These are phyloP conservation scores for Julus scandinavius DNA, from an alignment of 2,888 invertebrate species.

Conservation along the genomic window DNA sequence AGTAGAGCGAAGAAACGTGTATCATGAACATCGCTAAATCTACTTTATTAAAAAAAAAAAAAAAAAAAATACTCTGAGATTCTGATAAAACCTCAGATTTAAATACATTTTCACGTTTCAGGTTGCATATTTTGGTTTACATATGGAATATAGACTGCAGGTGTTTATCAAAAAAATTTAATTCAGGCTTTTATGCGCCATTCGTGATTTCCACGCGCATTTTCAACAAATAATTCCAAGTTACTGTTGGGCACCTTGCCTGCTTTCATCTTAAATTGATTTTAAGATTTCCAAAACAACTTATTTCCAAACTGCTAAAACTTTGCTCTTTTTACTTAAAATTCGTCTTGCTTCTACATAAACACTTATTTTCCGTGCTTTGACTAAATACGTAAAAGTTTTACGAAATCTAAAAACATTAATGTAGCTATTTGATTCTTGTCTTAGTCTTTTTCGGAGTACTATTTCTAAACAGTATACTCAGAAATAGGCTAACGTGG, in stretches of 20 bases:
- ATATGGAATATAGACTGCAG: background rate
- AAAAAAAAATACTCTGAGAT: background rate
- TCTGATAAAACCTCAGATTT: constrained; percentile 3
- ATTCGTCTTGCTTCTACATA: too few relatives aligned
- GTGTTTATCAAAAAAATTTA: background rate
- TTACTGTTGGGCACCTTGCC: background rate
- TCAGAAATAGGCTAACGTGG: too few relatives aligned
- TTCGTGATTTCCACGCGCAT: background rate
- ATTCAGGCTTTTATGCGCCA: background rate
- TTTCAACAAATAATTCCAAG: background rate
- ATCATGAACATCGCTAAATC: background rate
- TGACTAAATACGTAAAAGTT: too few relatives aligned
- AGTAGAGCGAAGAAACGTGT: background rate
- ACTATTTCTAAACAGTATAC: too few relatives aligned
- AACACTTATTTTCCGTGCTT: too few relatives aligned
- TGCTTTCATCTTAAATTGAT: background rate
- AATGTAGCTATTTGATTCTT: too few relatives aligned
- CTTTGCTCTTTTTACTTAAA: background rate
- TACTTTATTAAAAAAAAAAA: constrained; percentile 43
- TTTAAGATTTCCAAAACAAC: background rate
- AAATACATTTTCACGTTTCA: background rate
- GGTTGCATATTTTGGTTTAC: background rate
- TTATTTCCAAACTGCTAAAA: background rate
- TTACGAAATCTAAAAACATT: too few relatives aligned
- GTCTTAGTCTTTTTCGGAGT: too few relatives aligned